Conservation (phyloP, 2,888 invertebrate genomes). For the Drosophila longiperda region DNA sequence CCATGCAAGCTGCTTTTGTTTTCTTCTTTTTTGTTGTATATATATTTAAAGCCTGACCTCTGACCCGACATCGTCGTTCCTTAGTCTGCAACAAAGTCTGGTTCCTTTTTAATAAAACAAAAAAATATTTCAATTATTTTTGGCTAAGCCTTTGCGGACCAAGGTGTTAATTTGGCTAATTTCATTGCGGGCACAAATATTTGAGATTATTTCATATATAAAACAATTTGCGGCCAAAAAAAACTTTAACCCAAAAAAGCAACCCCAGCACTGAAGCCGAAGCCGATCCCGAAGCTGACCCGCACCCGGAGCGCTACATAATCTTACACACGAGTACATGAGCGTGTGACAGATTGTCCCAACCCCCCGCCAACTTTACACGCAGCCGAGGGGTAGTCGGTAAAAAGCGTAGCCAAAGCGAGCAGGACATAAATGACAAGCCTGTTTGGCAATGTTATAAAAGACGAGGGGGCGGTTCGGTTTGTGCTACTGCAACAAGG, state of each 20-base stretch:
- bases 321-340: constrained; percentile 41
- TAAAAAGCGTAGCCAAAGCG: constrained; percentile 60
- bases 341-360: constrained; percentile 70
- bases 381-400: constrained; percentile 20
- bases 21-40: constrained; percentile 9
- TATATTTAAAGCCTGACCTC: constrained; percentile 22
- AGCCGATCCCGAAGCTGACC: not conserved
- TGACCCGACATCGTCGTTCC: not conserved
- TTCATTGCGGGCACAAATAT: constrained; percentile 77
- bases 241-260: constrained; percentile 35
- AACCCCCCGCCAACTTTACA: not conserved
- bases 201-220: constrained; percentile 73
- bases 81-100: constrained; percentile 13
- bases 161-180: constrained; percentile 80
- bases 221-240: constrained; percentile 65
- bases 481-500: constrained; percentile 46
- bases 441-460: constrained; percentile 39
- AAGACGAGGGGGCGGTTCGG: constrained; percentile 19
- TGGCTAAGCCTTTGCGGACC: constrained; percentile 65
- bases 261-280: constrained; percentile 2
- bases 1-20: constrained; percentile 26
- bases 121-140: constrained; percentile 79
- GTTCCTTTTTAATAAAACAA: constrained; percentile 70
- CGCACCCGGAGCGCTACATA: constrained; percentile 20
- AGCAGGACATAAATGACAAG: constrained; percentile 62